Percentiles rank a stretch among this genome's conserved stretches.
Evolutionary conservation across 2,797 vertebrate genomes (phyloP).

Genomic region (Rachycentron canadum): DNA sequence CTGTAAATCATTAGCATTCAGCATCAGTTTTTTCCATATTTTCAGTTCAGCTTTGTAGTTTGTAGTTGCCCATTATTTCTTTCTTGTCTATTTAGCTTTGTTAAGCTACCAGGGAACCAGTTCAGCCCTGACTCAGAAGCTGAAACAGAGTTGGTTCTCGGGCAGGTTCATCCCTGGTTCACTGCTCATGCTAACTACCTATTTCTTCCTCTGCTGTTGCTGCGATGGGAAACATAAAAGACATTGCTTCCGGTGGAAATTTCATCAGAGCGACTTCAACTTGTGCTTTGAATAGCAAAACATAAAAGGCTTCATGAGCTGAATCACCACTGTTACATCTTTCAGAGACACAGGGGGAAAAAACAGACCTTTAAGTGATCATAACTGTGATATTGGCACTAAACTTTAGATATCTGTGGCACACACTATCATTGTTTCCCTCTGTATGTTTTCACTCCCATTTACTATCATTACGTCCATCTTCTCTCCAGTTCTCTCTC

Average conservation of each 20-base stretch:
- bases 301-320: conserved; percentile 3
- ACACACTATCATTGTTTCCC: not conserved
- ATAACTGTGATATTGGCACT: conserved; percentile 9
- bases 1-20: too few species aligned
- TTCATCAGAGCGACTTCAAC: not conserved
- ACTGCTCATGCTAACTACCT: conserved; percentile 18
- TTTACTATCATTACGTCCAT: conserved; percentile 27
- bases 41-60: not conserved
- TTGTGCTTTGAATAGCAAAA: conserved; percentile 8
- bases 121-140: not conserved
- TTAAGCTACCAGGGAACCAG: not conserved
- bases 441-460: conserved; percentile 8
- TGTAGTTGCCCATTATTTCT: not conserved
- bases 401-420: not conserved
- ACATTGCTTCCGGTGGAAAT: too few species aligned
- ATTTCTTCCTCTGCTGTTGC: not conserved
- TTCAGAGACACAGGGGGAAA: not conserved
- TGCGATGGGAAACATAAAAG: not conserved
- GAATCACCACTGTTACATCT: not conserved
- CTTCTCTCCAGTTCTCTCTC: conserved; percentile 37
- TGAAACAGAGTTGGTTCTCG: not conserved
- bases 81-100: not conserved
- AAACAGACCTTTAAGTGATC: not conserved
- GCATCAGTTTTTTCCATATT: not conserved
- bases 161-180: conserved; percentile 25